Percentiles rank a stretch among this genome's conserved stretches.
Evolutionary conservation across 2,113 vertebrate species (phyloP).

Genomic region (Sphyrna mokarran): DNA sequence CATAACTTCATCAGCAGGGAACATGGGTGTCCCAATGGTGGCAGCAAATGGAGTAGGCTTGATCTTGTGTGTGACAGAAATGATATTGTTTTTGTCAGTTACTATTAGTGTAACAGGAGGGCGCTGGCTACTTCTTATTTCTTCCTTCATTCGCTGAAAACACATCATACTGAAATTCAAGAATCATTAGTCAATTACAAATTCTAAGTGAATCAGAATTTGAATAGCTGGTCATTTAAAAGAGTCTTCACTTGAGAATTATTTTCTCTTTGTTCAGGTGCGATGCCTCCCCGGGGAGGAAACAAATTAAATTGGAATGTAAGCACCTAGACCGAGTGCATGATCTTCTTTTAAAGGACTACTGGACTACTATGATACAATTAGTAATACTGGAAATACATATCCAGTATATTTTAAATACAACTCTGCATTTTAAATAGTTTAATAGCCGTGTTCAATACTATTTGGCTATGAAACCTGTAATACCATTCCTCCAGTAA

Average conservation of each 20-base stretch:
- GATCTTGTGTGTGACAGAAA: conserved; percentile 31
- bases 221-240: background rate
- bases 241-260: background rate
- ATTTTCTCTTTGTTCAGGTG: background rate
- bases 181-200: background rate
- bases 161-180: background rate
- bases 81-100: conserved; percentile 38
- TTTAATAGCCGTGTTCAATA: background rate
- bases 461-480: background rate
- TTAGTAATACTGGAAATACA: background rate
- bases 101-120: conserved; percentile 27
- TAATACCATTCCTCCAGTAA: background rate
- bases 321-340: background rate
- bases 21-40: conserved; percentile 35
- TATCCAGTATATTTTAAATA: background rate
- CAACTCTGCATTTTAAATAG: background rate
- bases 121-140: background rate
- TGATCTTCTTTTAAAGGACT: background rate
- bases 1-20: conserved; percentile 34
- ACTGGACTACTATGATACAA: background rate
- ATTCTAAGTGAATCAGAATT: background rate
- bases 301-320: background rate
- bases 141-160: background rate
- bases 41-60: conserved; percentile 15
- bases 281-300: background rate